These are phyloP conservation scores for Leptopilina boulardi DNA, from an alignment of 1,140 invertebrate genomes.

Conservation along the genomic window DNA sequence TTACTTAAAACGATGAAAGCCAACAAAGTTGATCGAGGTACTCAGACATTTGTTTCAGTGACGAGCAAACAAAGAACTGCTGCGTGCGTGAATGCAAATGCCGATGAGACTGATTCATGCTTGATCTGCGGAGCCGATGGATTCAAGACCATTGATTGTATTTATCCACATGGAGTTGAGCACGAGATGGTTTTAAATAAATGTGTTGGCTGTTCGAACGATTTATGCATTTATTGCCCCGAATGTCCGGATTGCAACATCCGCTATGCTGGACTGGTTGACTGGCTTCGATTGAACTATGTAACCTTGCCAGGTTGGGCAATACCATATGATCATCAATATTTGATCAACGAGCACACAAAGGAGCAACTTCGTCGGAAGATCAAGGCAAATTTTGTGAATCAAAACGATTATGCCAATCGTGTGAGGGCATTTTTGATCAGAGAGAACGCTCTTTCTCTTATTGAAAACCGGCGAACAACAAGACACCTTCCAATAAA, in stretches of 20 bases:
- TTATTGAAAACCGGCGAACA: too few species aligned
- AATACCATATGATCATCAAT: constrained; percentile 34
- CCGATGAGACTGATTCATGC: background rate
- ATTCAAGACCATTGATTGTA: constrained; percentile 30
- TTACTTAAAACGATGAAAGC: background rate
- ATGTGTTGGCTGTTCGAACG: constrained; percentile 29
- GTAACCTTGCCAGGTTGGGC: constrained; percentile 33
- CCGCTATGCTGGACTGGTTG: constrained; percentile 21
- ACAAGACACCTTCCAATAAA: background rate
- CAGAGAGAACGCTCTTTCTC: background rate
- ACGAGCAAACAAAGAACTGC: constrained; percentile 4
- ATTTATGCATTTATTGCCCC: constrained; percentile 31
- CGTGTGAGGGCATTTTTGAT: background rate
- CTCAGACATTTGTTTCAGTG: constrained; percentile 23
- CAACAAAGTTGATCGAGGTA: constrained; percentile 19
- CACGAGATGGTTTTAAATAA: constrained; percentile 23
- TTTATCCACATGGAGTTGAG: constrained; percentile 38
- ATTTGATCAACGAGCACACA: background rate
- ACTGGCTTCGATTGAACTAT: constrained; percentile 41
- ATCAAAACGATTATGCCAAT: background rate
- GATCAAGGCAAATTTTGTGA: background rate
- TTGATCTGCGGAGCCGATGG: constrained; percentile 34
- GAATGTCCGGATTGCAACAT: constrained; percentile 42
- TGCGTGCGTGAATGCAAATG: constrained; percentile 29
- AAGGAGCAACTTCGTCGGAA: background rate